These are phyloP conservation scores for Platichthys flesus DNA, from an alignment of 2,113 vertebrate genomes.

Conservation along the genomic window DNA sequence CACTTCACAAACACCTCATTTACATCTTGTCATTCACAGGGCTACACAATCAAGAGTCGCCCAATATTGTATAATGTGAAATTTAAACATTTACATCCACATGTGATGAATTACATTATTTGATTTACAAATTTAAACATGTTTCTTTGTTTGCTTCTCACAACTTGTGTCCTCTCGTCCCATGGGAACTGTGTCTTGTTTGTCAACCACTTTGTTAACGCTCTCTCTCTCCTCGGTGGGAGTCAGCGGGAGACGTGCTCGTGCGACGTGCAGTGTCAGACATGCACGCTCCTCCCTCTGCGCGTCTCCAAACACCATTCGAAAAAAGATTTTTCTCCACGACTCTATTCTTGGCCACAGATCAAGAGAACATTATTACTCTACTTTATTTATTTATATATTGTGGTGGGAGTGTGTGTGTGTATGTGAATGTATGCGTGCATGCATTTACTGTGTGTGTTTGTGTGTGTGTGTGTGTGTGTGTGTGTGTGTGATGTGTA, in stretches of 20 bases:
- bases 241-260: constrained; percentile 61
- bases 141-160: not conserved
- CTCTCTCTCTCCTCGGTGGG: constrained; percentile 53
- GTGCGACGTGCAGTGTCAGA: constrained; percentile 73
- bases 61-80: constrained; percentile 28
- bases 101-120: not conserved
- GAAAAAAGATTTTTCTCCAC: constrained; percentile 75
- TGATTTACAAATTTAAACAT: constrained; percentile 2
- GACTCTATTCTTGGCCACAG: constrained; percentile 75
- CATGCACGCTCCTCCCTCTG: constrained; percentile 74
- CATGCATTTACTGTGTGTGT: constrained; percentile 13
- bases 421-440: constrained; percentile 50
- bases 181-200: constrained; percentile 56
- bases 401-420: constrained; percentile 67
- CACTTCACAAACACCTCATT: constrained; percentile 63
- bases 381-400: constrained; percentile 84
- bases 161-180: constrained; percentile 28
- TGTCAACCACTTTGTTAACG: constrained; percentile 43
- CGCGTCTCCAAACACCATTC: constrained; percentile 77
- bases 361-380: constrained; percentile 83
- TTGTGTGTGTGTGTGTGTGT: constrained; percentile 41
- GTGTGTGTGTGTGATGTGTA: constrained; percentile 62
- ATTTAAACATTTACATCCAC: not conserved
- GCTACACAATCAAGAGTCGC: constrained; percentile 40
- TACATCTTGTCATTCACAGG: constrained; percentile 36